phyloP scores from a whole-genome alignment of 2,888 invertebrate genomes.

The Tiliacea aurago region DNA sequence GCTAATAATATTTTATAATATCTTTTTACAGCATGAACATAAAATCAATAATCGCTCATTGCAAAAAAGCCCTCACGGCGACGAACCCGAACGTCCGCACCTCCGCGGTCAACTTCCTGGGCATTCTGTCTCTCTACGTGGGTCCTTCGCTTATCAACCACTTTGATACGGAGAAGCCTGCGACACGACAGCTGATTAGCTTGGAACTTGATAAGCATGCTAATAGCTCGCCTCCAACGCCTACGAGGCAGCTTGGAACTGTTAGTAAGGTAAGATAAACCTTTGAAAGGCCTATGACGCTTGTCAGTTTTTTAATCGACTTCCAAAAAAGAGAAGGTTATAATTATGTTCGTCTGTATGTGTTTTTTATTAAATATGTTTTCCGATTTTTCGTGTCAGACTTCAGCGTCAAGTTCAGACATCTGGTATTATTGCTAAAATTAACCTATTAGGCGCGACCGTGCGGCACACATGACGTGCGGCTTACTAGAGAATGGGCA shows the following conservation, averaged over 20 bases:
- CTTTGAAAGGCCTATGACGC: too few species aligned
- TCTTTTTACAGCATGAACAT: conserved; percentile 91
- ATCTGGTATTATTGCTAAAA: neutral
- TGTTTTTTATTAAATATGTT: too few species aligned
- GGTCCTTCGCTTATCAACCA: conserved; percentile 94
- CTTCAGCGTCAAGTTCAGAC: too few species aligned
- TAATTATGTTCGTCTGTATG: too few species aligned
- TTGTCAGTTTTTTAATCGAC: neutral
- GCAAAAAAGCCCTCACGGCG: conserved; percentile 95
- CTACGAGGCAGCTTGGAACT: conserved; percentile 91
- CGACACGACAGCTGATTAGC: conserved; percentile 95
- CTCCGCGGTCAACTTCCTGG: conserved; percentile 93
- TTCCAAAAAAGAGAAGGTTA: too few species aligned
- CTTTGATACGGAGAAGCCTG: conserved; percentile 96
- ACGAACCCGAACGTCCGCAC: conserved; percentile 96
- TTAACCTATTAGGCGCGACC: neutral
- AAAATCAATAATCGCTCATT: conserved; percentile 93
- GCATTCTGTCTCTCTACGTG: conserved; percentile 95
- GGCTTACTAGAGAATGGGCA: too few species aligned
- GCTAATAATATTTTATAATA: neutral
- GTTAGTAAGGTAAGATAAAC: conserved; percentile 81
- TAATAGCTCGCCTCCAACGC: conserved; percentile 94
- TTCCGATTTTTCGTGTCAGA: too few species aligned
- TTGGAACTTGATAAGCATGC: conserved; percentile 95
- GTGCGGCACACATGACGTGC: neutral